Percentiles rank a stretch among this genome's conserved stretches.
These are phyloP conservation scores for Papilio xuthus DNA, from an alignment of 1,140 invertebrate genomes.

Conservation along the genomic window DNA sequence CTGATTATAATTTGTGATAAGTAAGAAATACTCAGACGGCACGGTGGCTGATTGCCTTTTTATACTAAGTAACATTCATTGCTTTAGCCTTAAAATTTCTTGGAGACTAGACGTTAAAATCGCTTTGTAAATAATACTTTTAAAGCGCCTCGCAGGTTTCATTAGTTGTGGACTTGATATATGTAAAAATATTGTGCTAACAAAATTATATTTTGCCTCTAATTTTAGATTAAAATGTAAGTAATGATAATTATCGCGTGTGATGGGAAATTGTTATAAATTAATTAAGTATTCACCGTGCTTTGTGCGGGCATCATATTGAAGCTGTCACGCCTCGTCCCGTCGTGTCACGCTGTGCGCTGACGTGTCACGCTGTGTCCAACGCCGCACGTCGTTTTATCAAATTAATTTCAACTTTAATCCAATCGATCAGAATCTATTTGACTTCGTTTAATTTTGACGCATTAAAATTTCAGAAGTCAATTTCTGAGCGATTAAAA, in stretches of 20 bases:
- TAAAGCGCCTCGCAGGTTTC: neutral
- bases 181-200: neutral
- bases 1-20: neutral
- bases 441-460: neutral
- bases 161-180: neutral
- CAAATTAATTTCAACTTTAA: neutral
- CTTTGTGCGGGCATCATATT: neutral
- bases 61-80: conserved; percentile 1
- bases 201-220: neutral
- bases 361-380: neutral
- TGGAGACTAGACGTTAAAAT: neutral
- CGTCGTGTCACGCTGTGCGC: neutral
- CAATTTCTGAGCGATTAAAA: too few species aligned
- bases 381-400: neutral
- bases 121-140: too few species aligned
- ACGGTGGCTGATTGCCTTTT: neutral
- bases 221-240: neutral
- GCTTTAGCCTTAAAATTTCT: neutral
- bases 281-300: neutral
- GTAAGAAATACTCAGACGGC: neutral
- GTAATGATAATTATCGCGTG: neutral
- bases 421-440: neutral
- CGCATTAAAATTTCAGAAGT: neutral
- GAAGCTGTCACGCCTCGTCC: neutral
- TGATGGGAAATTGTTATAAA: conserved; percentile 14